phyloP scores from a whole-genome alignment of 1,140 invertebrate species.

The Atta texana region DNA sequence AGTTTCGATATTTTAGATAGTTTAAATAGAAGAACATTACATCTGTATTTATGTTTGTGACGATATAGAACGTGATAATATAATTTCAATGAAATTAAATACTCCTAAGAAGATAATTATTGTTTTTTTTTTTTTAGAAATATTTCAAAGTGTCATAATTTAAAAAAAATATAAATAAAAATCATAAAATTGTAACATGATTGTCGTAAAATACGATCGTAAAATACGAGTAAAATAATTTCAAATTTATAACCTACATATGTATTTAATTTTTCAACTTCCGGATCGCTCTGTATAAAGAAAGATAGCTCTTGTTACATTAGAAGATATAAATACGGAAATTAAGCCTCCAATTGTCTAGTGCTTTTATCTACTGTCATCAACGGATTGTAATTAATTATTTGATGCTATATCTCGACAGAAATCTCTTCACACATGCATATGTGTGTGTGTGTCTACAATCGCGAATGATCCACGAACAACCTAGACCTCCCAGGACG shows the following conservation, averaged over 20 bases:
- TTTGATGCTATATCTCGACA: background rate
- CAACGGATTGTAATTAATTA: constrained; percentile 24
- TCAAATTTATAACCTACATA: too few relatives aligned
- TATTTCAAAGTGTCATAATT: background rate
- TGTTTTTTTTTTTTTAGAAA: background rate
- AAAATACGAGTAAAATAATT: too few relatives aligned
- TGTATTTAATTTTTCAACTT: background rate
- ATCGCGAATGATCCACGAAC: background rate
- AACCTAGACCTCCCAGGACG: background rate
- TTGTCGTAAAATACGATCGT: too few relatives aligned
- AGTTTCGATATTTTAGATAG: background rate
- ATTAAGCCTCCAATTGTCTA: background rate
- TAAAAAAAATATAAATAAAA: background rate
- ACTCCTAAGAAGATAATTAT: background rate
- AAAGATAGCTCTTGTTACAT: background rate
- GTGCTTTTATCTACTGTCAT: constrained; percentile 3
- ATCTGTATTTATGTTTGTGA: background rate
- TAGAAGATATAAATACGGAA: background rate
- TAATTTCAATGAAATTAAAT: background rate
- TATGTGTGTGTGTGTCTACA: background rate
- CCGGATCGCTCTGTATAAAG: background rate
- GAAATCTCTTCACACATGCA: background rate
- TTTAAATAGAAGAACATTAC: background rate
- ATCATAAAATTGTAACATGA: too few relatives aligned
- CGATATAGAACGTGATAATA: background rate